A percentile compares a stretch with the other conserved stretches of the same genome.
Conservation (phyloP, 2,113 vertebrate genomes). For the Spilogale gracilis region DNA sequence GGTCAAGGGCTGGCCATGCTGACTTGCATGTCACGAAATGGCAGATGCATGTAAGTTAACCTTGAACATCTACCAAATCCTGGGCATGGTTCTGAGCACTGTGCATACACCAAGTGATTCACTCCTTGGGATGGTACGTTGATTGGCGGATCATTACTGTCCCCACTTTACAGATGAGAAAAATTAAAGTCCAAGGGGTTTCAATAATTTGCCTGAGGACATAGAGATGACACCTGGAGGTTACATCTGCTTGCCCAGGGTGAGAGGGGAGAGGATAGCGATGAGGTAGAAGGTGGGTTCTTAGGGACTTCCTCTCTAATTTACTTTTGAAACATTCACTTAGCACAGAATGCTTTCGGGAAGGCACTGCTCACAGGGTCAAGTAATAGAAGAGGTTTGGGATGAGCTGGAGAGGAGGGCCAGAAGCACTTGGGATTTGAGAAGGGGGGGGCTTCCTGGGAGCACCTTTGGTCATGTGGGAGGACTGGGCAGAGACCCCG, state of each 20-base stretch:
- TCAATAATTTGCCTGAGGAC: not conserved
- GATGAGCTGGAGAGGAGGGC: not conserved
- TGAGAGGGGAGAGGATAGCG: not conserved
- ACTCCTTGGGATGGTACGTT: not conserved
- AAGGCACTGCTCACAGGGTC: not conserved
- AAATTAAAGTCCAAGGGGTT: not conserved
- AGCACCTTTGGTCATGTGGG: rapidly evolving
- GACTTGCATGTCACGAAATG: rapidly evolving
- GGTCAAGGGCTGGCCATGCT: rapidly evolving
- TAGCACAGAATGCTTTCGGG: not conserved
- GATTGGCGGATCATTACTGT: not conserved
- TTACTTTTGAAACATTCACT: not conserved
- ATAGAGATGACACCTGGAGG: rapidly evolving
- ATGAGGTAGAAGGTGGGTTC: not conserved
- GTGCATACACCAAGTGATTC: rapidly evolving
- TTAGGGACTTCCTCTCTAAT: not conserved
- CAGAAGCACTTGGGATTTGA: not conserved
- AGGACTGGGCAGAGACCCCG: not conserved
- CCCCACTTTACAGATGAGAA: not conserved
- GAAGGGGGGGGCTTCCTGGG: not conserved
- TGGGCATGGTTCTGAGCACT: not conserved
- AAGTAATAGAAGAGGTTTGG: not conserved
- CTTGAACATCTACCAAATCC: rapidly evolving
- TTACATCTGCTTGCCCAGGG: not conserved
- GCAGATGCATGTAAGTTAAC: rapidly evolving